Evolutionary conservation across 2,113 vertebrate genomes (phyloP).

Genomic region (Ameiurus melas): DNA sequence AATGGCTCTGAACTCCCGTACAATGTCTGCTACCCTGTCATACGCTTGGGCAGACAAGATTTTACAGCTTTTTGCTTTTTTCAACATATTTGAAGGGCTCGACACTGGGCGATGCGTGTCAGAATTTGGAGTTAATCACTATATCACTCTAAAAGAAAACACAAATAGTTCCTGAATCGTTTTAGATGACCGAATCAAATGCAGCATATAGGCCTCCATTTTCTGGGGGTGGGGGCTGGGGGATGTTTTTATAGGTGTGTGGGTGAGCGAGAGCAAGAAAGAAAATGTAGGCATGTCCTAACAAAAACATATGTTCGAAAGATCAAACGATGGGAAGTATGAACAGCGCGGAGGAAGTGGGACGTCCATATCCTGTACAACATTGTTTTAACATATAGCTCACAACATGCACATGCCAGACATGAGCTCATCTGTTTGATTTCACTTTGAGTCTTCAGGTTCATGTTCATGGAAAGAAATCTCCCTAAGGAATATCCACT

Average conservation of each 20-base stretch:
- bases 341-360: constrained; percentile 11
- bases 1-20: too few relatives aligned
- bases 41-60: too few relatives aligned
- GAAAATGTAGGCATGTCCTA: background rate
- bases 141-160: background rate
- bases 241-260: background rate
- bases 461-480: background rate
- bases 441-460: background rate
- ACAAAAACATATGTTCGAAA: background rate
- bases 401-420: background rate
- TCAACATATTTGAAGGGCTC: background rate
- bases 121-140: background rate
- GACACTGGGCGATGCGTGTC: background rate
- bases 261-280: background rate
- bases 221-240: background rate
- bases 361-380: background rate
- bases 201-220: background rate
- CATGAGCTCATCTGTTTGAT: constrained; percentile 16
- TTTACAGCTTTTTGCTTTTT: background rate
- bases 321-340: constrained; percentile 5
- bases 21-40: too few relatives aligned
- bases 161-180: background rate
- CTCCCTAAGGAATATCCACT: constrained; percentile 1
- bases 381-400: background rate
- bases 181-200: background rate